Percentiles rank a stretch among this genome's conserved stretches.
Evolutionary conservation across 2,797 vertebrate genomes (phyloP).

Genomic region (Cynodonichthys magdalenae): DNA sequence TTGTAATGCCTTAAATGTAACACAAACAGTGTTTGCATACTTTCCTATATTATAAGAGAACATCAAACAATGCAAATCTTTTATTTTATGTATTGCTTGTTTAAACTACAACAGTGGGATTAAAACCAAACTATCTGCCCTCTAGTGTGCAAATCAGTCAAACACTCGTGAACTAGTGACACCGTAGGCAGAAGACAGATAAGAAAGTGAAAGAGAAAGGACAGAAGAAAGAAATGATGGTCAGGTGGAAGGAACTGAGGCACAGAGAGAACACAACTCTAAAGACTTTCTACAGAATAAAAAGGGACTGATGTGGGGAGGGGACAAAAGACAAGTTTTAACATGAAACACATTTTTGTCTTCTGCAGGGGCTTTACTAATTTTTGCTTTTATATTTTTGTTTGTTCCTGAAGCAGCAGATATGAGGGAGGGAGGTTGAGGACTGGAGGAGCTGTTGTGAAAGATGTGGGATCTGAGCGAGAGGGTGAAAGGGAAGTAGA

Average conservation of each 20-base stretch:
- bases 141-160: slow-evolving; percentile 32
- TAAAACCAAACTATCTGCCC: slow-evolving; percentile 13
- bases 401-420: slow-evolving; percentile 55
- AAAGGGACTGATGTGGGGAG: slow-evolving; percentile 37
- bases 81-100: neutral
- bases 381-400: slow-evolving; percentile 9
- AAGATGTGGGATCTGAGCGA: slow-evolving; percentile 85
- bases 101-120: neutral
- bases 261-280: slow-evolving; percentile 48
- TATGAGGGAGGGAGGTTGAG: slow-evolving; percentile 44
- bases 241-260: slow-evolving; percentile 30
- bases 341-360: slow-evolving; percentile 65
- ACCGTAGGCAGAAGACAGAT: slow-evolving; percentile 51
- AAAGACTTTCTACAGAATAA: slow-evolving; percentile 56
- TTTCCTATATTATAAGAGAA: slow-evolving; percentile 3
- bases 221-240: slow-evolving; percentile 22
- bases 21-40: neutral
- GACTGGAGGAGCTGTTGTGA: slow-evolving; percentile 78
- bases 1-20: slow-evolving; percentile 1
- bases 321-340: slow-evolving; percentile 63
- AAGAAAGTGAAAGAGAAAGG: slow-evolving; percentile 35
- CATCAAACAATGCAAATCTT: slow-evolving; percentile 7
- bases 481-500: slow-evolving; percentile 68
- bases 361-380: slow-evolving; percentile 35
- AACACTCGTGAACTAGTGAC: slow-evolving; percentile 52